Evolutionary conservation across 2,888 invertebrate genomes (phyloP), one percentile per base, ranked within the genome.

Genomic region (Noctua pronuba): DNA sequence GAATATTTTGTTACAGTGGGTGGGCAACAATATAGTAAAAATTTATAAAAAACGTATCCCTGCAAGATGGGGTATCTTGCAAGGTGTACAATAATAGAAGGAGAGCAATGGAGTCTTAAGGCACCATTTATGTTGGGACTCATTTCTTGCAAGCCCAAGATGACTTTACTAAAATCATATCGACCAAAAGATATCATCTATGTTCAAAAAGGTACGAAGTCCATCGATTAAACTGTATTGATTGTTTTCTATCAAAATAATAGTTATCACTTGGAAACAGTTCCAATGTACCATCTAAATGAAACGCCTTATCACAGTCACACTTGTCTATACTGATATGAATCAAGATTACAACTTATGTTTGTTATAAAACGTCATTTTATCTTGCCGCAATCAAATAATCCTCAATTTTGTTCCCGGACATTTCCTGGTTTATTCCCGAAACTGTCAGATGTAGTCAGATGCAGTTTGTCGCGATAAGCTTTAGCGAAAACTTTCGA

Each of bases 331-430:
- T 67, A 64, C 31, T 72, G 76, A 79, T 86, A 83, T 31, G 71
- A 79, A 84, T 86, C 80, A 84, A 77, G 84, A 86, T 86, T 84
- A 77, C 68, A 71, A 55, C 38, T 62, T 67, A 69, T 28, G 38
- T 76, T 76, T 75, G 68, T 70, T 70, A 73, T 74, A 70, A 74
- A 79, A 68, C 62, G 58, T 44, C 24, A 28, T 69, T 44, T 79
- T 79, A 84, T 85, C 83, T 75, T 21, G 55, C 52, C 79, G 38
- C 78, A 84, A 92, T 92, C 88, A 86, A 72, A 83, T 94, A 94
- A 94, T 94, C 93, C 94, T 70, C n/a, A 88, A 46, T 90, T 94
- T 92, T 90, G 94, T 94, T 92, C 94, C 93, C 72, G 16, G 3
- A 80, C 62, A 77, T 93, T 93, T 91, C 77, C 75, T 66, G 11